A percentile compares a stretch with the other conserved stretches of the same genome.
Conservation (phyloP, 2,113 vertebrate species). For the Uria lomvia region DNA sequence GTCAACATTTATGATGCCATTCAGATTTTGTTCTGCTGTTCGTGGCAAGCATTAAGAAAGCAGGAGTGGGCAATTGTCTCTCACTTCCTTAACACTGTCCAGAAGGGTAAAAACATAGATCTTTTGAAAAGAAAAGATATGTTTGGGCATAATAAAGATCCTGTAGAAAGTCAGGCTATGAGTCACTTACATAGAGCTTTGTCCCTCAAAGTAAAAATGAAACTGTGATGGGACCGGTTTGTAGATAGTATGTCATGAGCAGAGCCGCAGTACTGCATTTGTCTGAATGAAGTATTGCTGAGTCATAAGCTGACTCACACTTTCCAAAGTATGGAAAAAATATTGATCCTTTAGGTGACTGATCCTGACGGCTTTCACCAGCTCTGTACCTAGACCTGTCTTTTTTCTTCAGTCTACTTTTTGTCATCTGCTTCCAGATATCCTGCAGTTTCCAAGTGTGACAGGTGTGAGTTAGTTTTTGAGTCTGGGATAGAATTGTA, state of each 20-base stretch:
- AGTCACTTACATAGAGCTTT: background rate
- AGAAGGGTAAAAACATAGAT: background rate
- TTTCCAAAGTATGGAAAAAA: background rate
- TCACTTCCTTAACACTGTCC: background rate
- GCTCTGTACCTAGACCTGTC: background rate
- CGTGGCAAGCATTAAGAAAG: background rate
- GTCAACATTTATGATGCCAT: background rate
- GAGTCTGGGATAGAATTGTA: background rate
- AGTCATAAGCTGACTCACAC: background rate
- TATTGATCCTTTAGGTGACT: background rate
- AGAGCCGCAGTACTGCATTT: background rate
- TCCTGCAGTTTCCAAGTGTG: background rate
- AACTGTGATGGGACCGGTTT: background rate
- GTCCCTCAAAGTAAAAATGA: background rate
- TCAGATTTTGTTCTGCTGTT: background rate
- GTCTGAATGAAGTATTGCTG: background rate
- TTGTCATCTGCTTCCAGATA: background rate
- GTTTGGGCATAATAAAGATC: background rate
- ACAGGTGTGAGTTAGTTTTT: background rate
- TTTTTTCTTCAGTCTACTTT: background rate
- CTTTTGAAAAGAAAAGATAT: background rate
- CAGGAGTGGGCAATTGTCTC: background rate
- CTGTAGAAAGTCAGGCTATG: background rate
- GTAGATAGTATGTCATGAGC: accelerated
- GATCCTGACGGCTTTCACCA: background rate